A percentile compares a stretch with the other conserved stretches of the same genome.
Conservation (phyloP, 2,113 vertebrate species). For the Alethe castanea region DNA sequence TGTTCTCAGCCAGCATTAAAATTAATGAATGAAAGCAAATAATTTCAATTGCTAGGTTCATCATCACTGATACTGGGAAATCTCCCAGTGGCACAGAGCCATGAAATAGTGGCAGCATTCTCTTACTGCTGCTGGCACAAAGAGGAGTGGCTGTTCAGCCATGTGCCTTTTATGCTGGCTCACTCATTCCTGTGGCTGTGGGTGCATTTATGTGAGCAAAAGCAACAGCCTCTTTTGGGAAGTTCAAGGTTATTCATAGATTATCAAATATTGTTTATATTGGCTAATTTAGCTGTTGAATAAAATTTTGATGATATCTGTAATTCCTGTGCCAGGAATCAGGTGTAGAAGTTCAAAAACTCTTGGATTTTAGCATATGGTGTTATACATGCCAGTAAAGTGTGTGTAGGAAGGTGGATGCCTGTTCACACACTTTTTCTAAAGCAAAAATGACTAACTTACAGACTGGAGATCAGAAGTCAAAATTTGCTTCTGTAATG, state of each 20-base stretch:
- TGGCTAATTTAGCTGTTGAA: neutral
- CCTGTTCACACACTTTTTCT: neutral
- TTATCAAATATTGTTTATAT: neutral
- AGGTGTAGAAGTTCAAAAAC: neutral
- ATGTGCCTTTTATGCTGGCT: accelerated
- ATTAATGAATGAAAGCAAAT: neutral
- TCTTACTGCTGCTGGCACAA: neutral
- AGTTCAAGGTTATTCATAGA: neutral
- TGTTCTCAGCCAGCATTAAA: neutral
- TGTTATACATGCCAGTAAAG: accelerated
- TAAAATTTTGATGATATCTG: neutral
- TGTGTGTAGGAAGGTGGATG: neutral
- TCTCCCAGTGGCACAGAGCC: neutral
- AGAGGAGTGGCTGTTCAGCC: neutral
- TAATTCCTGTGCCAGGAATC: neutral
- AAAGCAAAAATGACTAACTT: neutral
- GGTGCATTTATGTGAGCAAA: neutral
- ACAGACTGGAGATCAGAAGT: neutral
- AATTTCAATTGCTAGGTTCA: neutral
- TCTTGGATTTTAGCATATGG: neutral
- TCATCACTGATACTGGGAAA: neutral
- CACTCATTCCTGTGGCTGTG: neutral
- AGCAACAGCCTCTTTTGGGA: neutral
- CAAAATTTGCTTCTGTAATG: neutral
- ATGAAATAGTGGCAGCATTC: neutral